Evolutionary conservation across 2,797 vertebrate species (phyloP).

Genomic region (Lutjanus argentimaculatus): DNA sequence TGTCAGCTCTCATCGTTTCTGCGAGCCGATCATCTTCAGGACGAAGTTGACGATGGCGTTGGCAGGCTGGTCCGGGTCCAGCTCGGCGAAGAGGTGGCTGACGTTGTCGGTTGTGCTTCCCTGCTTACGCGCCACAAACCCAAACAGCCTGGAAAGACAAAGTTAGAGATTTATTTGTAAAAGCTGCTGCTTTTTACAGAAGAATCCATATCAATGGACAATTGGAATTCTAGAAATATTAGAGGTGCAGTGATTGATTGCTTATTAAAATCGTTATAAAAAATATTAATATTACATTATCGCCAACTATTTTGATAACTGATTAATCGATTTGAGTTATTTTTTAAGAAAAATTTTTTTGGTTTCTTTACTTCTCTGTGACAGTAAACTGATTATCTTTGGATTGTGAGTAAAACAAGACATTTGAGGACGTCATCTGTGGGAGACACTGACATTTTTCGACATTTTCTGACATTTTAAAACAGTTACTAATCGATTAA

Average conservation of each 20-base stretch:
- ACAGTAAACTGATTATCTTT: too few relatives aligned
- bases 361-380: too few relatives aligned
- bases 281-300: too few relatives aligned
- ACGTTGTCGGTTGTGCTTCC: slow-evolving; percentile 98
- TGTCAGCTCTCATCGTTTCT: slow-evolving; percentile 93
- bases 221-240: background rate
- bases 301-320: too few relatives aligned
- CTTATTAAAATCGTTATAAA: too few relatives aligned
- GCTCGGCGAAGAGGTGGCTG: slow-evolving; percentile 97
- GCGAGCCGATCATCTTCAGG: slow-evolving; percentile 93
- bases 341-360: too few relatives aligned
- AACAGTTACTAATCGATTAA: too few relatives aligned
- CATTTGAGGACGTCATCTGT: too few relatives aligned
- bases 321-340: too few relatives aligned
- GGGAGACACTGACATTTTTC: too few relatives aligned
- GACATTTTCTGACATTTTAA: too few relatives aligned
- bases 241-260: background rate
- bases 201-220: background rate
- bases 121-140: slow-evolving; percentile 97
- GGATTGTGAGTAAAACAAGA: too few relatives aligned
- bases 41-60: slow-evolving; percentile 98
- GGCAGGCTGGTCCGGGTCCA: slow-evolving; percentile 95
- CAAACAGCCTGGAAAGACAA: slow-evolving; percentile 90
- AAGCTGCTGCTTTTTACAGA: background rate
- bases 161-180: background rate